Evolutionary conservation across 2,113 vertebrate species (phyloP).

Genomic region (Potamarius usumacintae): DNA sequence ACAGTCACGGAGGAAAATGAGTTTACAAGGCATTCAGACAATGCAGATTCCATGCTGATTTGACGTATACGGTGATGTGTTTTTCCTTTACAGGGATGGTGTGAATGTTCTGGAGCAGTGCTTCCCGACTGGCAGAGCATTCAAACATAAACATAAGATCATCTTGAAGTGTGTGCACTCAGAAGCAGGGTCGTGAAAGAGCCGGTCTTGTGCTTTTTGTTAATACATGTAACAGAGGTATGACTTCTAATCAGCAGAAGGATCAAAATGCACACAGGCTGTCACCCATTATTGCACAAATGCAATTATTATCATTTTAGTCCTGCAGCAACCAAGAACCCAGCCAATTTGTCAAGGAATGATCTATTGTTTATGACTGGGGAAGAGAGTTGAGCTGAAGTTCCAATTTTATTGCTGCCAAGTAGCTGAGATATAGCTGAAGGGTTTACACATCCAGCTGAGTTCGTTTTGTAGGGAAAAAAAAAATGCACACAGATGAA

Average conservation of each 20-base stretch:
- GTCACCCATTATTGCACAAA: background rate
- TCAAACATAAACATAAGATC: background rate
- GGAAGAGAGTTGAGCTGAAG: background rate
- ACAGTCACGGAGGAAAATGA: constrained; percentile 28
- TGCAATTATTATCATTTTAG: background rate
- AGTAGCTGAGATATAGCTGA: background rate
- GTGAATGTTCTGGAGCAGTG: constrained; percentile 19
- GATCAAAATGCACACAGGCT: background rate
- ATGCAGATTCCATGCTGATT: constrained; percentile 5
- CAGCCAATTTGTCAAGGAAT: constrained; percentile 15
- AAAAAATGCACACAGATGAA: background rate
- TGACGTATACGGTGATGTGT: constrained; percentile 21
- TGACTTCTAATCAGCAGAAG: background rate
- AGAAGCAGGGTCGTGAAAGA: background rate
- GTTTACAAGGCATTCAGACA: constrained; percentile 38
- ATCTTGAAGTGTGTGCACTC: background rate
- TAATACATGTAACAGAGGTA: background rate
- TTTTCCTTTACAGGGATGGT: constrained; percentile 36
- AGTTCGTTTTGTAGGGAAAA: background rate
- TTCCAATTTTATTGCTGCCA: constrained; percentile 5
- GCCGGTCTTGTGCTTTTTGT: background rate
- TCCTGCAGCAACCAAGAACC: background rate
- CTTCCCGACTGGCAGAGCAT: background rate
- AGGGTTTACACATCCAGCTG: background rate
- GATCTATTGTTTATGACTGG: background rate